phyloP scores from a whole-genome alignment of 2,113 vertebrate genomes.

The Pelecanus crispus region DNA sequence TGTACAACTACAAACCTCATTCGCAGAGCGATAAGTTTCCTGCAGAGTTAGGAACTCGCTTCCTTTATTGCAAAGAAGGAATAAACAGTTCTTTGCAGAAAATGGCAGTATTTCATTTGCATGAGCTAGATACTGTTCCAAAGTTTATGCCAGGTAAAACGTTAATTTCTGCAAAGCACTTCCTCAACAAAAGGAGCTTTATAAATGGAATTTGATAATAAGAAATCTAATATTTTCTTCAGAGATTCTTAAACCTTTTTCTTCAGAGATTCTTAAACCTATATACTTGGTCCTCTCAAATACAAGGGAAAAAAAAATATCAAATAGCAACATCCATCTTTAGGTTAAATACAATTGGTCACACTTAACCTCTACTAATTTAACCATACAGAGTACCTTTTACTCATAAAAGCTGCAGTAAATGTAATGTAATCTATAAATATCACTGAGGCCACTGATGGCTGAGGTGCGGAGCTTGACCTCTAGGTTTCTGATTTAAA shows the following conservation, averaged over 20 bases:
- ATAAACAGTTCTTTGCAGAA: slow-evolving; percentile 26
- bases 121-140: neutral
- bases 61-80: slow-evolving; percentile 22
- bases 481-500: slow-evolving; percentile 20
- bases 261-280: neutral
- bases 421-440: slow-evolving; percentile 38
- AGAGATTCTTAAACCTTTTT: neutral
- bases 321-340: neutral
- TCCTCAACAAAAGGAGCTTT: neutral
- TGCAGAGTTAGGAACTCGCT: neutral
- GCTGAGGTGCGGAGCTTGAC: neutral
- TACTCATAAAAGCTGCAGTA: neutral
- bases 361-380: neutral
- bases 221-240: neutral
- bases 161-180: neutral
- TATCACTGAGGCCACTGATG: neutral
- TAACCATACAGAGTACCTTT: neutral
- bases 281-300: neutral
- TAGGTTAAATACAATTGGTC: neutral
- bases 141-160: neutral
- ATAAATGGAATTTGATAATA: neutral
- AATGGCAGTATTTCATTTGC: neutral
- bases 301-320: neutral
- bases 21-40: neutral
- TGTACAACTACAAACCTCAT: neutral